Base-by-base conservation (phyloP, 2,113 vertebrate species). In the Isurus oxyrinchus region DNA sequence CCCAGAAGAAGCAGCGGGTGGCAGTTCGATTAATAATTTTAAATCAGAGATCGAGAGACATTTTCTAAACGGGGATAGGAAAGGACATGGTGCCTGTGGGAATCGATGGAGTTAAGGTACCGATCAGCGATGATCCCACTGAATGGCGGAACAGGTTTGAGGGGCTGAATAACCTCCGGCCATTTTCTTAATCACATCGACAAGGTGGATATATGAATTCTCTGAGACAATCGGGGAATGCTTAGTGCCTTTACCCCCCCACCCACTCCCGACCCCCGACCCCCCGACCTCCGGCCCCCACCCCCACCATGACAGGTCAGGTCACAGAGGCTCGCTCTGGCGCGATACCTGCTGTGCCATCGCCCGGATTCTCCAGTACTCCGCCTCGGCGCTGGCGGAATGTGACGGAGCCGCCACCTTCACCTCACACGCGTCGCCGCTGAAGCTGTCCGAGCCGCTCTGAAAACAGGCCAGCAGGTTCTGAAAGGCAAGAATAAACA, bases 341-440 rank as follows among this genome's bases (percentile, higher is more conserved):
- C 16, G 7, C 25, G 23, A 97, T 97, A 99, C 99, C 99, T 99
- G 99, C 96, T 99, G 99, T 7, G 99, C 99, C 99, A 99, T 99
- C 35, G 99, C 99, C 97, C 98, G 98, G 97, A 99, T 99, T 98
- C 99, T 98, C 99, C 98, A 99, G 97, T 99, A 99, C 96, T 99
- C 99, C 0, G 99, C 99, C 97, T 99, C 99, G 0, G 99, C 99
- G 5, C 98, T 98, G 0, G 99, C 98, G 0, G 99, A 99, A 40
- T 98, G 98, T 11, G 98, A 98, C 0, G 99, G 99, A 0, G 99
- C 99, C 0, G 99, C 99, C 94, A 99, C 99, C 97, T 99, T 99
- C 97, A 99, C 99, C 97, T 99, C 99, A 96, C 99, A 99, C 96
- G 99, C 99, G 67, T 99, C 99, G 76, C 99, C 98, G 0, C 98